These are phyloP conservation scores for Drosophila auraria DNA, from an alignment of 1,140 invertebrate species.

Conservation along the genomic window DNA sequence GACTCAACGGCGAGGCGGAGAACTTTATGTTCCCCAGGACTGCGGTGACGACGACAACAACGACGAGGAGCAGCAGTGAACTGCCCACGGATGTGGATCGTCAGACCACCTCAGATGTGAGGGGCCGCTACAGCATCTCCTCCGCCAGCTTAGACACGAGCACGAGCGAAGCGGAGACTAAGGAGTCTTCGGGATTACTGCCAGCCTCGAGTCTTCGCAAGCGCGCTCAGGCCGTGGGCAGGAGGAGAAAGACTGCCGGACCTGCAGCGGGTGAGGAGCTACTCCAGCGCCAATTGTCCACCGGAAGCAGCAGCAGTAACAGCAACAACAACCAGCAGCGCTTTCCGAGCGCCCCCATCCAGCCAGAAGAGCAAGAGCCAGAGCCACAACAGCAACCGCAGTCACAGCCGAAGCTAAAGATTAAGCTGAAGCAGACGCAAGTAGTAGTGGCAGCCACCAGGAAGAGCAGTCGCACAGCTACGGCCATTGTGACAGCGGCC, in stretches of 20 bases:
- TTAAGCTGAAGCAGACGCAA: conserved; percentile 31
- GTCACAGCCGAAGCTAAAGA: conserved; percentile 36
- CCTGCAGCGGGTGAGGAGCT: background rate
- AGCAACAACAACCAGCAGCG: conserved; percentile 62
- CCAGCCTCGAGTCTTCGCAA: conserved; percentile 25
- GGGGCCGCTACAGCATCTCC: conserved; percentile 66
- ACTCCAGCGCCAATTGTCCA: conserved; percentile 57
- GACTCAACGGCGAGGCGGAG: conserved; percentile 92
- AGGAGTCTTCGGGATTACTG: conserved; percentile 11
- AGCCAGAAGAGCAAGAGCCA: conserved; percentile 71
- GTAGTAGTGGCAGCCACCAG: conserved; percentile 59
- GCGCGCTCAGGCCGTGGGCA: conserved; percentile 58
- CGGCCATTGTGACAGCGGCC: conserved; percentile 77
- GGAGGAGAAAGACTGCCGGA: conserved; percentile 49
- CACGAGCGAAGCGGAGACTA: conserved; percentile 65
- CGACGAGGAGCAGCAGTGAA: conserved; percentile 85
- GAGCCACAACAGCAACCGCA: conserved; percentile 21
- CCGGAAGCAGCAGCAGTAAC: conserved; percentile 61
- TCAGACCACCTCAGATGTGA: conserved; percentile 76
- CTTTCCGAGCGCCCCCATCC: conserved; percentile 84
- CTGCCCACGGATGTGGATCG: conserved; percentile 85
- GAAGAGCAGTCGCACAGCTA: conserved; percentile 78
- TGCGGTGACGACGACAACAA: conserved; percentile 85
- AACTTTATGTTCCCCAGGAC: conserved; percentile 93
- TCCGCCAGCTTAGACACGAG: conserved; percentile 70